phyloP scores from a whole-genome alignment of 2,888 invertebrate genomes.

The Melieria picta region DNA sequence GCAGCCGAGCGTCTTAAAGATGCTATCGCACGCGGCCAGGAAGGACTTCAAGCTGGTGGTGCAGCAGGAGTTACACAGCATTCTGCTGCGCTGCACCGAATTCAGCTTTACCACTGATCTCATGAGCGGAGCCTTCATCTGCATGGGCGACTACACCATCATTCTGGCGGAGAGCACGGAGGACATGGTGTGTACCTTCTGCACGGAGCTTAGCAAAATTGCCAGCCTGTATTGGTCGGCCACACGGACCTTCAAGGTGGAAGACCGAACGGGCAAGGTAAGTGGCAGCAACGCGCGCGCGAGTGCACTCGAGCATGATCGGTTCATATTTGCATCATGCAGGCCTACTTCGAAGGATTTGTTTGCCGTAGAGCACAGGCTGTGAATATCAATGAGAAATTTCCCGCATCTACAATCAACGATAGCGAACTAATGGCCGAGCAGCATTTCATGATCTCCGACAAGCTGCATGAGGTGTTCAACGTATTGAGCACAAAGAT shows the following conservation, averaged over 20 bases:
- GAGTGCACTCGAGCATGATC: neutral
- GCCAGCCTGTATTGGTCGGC: slow-evolving; percentile 45
- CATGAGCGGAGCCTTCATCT: slow-evolving; percentile 51
- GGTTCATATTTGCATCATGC: slow-evolving; percentile 2
- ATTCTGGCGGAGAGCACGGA: slow-evolving; percentile 56
- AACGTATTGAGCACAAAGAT: neutral
- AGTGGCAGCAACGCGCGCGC: slow-evolving; percentile 10
- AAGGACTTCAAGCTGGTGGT: slow-evolving; percentile 11
- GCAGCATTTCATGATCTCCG: slow-evolving; percentile 54
- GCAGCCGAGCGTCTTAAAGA: neutral
- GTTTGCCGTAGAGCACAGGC: slow-evolving; percentile 47
- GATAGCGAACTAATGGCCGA: slow-evolving; percentile 54
- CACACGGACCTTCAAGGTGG: slow-evolving; percentile 52
- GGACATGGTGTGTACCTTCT: slow-evolving; percentile 53
- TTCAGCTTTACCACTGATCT: slow-evolving; percentile 45
- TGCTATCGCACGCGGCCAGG: neutral
- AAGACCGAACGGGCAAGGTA: slow-evolving; percentile 53
- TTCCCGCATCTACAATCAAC: slow-evolving; percentile 54
- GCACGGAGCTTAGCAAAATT: slow-evolving; percentile 37
- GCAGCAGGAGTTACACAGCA: slow-evolving; percentile 16
- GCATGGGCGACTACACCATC: slow-evolving; percentile 53
- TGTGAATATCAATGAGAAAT: slow-evolving; percentile 55
- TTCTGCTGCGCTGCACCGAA: neutral
- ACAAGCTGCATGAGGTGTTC: slow-evolving; percentile 43
- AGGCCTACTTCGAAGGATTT: slow-evolving; percentile 51